Percentiles rank a stretch among this genome's conserved stretches.
phyloP scores from a whole-genome alignment of 37 sponge, comb jelly and placozoan species.

The Beroe forskalii region DNA sequence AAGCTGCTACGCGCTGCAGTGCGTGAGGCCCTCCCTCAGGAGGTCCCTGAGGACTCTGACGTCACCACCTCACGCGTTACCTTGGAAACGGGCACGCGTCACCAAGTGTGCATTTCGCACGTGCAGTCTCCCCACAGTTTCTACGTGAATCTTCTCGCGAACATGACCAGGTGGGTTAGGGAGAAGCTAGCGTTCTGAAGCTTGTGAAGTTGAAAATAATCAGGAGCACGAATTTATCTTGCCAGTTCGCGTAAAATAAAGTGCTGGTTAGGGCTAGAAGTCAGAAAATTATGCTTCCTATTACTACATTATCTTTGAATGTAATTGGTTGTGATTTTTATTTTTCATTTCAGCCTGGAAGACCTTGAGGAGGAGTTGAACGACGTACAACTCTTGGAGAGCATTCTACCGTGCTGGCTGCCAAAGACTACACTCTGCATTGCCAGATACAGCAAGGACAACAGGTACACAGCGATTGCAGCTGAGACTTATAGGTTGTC shows the following conservation, averaged over 20 bases:
- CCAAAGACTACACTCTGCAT: slow-evolving; percentile 24
- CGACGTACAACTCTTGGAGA: not conserved
- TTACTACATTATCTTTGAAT: too few species aligned
- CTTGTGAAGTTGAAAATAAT: too few species aligned
- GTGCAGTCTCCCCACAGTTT: not conserved
- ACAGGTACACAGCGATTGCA: too few species aligned
- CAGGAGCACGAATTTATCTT: too few species aligned
- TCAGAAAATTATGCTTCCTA: too few species aligned
- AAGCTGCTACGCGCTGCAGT: slow-evolving; percentile 22
- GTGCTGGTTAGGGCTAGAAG: too few species aligned
- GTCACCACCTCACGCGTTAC: slow-evolving; percentile 24
- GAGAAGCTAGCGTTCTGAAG: too few species aligned
- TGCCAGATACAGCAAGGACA: slow-evolving; percentile 41
- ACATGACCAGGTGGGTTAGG: slow-evolving; percentile 8
- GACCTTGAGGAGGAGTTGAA: slow-evolving; percentile 11
- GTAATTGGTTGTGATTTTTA: too few species aligned
- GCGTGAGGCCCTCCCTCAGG: slow-evolving; percentile 7
- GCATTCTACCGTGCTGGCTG: slow-evolving; percentile 1
- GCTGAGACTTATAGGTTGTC: too few species aligned
- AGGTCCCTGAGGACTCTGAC: not conserved
- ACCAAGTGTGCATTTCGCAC: slow-evolving; percentile 26
- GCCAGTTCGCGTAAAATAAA: too few species aligned
- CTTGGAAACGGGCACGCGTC: not conserved
- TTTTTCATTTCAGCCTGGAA: not conserved
- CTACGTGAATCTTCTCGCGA: not conserved